Base-by-base conservation (phyloP, 2,888 invertebrate genomes). In the Andrena fulva region DNA sequence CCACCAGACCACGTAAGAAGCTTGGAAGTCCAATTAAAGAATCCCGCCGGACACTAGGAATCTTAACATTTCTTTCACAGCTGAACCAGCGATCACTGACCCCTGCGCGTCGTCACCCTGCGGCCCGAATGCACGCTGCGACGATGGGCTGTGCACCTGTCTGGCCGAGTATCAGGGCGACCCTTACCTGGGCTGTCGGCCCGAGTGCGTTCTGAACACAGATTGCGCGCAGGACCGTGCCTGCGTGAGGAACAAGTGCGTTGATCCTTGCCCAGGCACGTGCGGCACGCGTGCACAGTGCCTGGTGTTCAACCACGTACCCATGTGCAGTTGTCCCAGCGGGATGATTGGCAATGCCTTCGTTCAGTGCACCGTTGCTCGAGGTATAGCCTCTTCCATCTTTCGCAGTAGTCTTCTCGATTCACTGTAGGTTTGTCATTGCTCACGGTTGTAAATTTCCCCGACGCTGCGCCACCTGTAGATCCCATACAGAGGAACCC, bases 271-370 rank as follows among this genome's bases (percentile, higher is more conserved):
- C 69, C 87, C 87, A 7, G 94, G 95, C 50, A 93, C 94, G 69
- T 93, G 93, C 72, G 93, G 92, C 52, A 96, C 96, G 93, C 94
- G 94, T 84, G 95, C 95, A 1, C 80, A 93, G 12, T 95, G 95
- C 82, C 90, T 90, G 50, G 93, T 94, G 2, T 91, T 91, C 70
- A 94, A 94, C 82, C 94, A 95, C 48, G 92, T 95, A 71, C 93
- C 94, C 3, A 93, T 94, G 79, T 94, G 94, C 83, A 96, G 95
- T 92, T 97, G 97, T 92, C 95, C 96, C 33, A 92, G 92, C 71
- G 96, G 96, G 70, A 97, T 95, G 93, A 95, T 95, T 29, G 98
- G 98, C 89, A 97, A 98, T 93, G 97, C 97, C 2, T 96, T 96
- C 84, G 93, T 96, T 10, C 94, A 52, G 85, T 95, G 73, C 94